Conservation (phyloP, 2,888 invertebrate species). For the Suillia variegata region DNA sequence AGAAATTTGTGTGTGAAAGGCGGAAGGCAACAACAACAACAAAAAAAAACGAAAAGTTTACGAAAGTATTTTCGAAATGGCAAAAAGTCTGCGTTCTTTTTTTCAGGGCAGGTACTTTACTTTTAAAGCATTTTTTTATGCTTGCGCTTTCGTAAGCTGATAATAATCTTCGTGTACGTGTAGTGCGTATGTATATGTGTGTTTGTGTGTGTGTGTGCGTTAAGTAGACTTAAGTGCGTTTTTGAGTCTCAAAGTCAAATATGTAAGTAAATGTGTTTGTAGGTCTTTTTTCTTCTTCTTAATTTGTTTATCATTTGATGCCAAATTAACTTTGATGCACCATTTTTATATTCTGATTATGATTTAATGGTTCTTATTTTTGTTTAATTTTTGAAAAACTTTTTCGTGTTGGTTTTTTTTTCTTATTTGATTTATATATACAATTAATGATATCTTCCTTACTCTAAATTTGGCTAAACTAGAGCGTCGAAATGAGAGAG, state of each 20-base stretch:
- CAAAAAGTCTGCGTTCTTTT: neutral
- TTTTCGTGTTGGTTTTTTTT: no score
- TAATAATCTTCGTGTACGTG: neutral
- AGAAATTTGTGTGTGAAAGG: neutral
- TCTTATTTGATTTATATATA: no score
- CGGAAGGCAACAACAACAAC: neutral
- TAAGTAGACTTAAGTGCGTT: conserved; percentile 10
- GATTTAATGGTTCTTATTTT: conserved; percentile 14
- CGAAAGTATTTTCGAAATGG: neutral
- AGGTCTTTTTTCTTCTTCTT: no score
- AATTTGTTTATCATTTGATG: neutral
- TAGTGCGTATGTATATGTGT: neutral
- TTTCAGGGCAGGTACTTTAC: no score
- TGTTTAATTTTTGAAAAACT: no score
- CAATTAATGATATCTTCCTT: no score
- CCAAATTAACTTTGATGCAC: conserved; percentile 18
- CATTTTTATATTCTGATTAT: conserved; percentile 16
- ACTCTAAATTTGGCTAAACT: no score
- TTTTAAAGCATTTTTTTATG: neutral
- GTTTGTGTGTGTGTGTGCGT: conserved; percentile 1
- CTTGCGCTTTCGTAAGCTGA: neutral
- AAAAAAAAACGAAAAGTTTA: neutral
- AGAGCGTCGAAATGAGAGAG: no score
- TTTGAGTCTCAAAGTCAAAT: conserved; percentile 17
- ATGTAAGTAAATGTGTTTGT: no score